phyloP scores from a whole-genome alignment of 2,888 invertebrate species.

The Ferdinandea cuprea region DNA sequence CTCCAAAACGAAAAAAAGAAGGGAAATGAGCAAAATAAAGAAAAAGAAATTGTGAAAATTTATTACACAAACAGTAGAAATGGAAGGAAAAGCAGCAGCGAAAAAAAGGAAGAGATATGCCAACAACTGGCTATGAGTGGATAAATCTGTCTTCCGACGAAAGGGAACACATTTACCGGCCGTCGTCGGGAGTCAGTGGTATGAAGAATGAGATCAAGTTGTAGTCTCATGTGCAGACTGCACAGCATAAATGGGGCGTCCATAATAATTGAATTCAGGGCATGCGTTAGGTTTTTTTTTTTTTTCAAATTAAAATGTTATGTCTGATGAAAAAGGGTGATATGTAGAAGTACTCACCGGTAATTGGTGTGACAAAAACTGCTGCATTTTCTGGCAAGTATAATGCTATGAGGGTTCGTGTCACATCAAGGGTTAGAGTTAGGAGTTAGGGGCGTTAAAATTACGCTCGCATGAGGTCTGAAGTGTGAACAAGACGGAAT shows the following conservation, averaged over 20 bases:
- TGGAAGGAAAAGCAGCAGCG: slow-evolving; percentile 26
- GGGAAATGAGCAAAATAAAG: slow-evolving; percentile 13
- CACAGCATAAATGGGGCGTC: slow-evolving; percentile 1
- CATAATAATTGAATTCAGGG: slow-evolving; percentile 58
- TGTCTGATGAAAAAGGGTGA: slow-evolving; percentile 9
- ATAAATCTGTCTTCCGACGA: slow-evolving; percentile 14
- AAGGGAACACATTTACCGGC: slow-evolving; percentile 6
- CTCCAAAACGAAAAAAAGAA: slow-evolving; percentile 12
- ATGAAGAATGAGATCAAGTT: slow-evolving; percentile 26
- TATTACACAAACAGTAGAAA: slow-evolving; percentile 47
- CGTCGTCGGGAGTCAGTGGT: background rate
- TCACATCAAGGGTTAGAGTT: background rate
- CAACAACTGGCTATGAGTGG: background rate
- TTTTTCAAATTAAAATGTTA: slow-evolving; percentile 49
- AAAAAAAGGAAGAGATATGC: slow-evolving; percentile 1
- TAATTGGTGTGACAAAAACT: slow-evolving; percentile 28
- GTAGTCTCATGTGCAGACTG: background rate
- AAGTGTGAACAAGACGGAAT: no score
- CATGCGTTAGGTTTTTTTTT: slow-evolving; percentile 47
- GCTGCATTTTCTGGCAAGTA: background rate
- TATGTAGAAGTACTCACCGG: slow-evolving; percentile 5
- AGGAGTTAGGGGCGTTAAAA: background rate
- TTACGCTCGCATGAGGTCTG: background rate
- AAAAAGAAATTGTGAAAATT: slow-evolving; percentile 38
- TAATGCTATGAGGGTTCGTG: background rate